phyloP scores from a whole-genome alignment of 2,797 vertebrate species.

The Siniperca undulata region DNA sequence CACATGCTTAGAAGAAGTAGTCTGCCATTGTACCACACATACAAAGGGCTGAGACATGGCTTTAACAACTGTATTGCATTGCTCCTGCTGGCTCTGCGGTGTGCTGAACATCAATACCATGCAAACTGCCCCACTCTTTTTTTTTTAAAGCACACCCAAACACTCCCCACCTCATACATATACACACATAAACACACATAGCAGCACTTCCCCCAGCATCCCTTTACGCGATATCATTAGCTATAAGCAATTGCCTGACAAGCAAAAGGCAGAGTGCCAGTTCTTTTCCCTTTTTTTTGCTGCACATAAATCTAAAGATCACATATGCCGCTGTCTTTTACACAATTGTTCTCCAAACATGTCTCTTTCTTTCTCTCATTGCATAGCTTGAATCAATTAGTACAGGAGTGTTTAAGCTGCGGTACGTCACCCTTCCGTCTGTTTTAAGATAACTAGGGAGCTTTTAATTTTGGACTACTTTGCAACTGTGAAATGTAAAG shows the following conservation, averaged over 20 bases:
- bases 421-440: conserved; percentile 62
- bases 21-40: conserved; percentile 33
- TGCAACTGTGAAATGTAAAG: conserved; percentile 64
- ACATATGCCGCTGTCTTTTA: conserved; percentile 80
- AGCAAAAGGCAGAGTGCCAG: conserved; percentile 68
- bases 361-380: conserved; percentile 32
- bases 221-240: conserved; percentile 78
- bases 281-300: conserved; percentile 30
- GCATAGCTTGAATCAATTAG: conserved; percentile 74
- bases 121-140: conserved; percentile 65
- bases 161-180: conserved; percentile 53
- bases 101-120: conserved; percentile 72
- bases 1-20: conserved; percentile 27
- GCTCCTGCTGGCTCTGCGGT: conserved; percentile 62
- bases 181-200: conserved; percentile 51
- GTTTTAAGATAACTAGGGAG: conserved; percentile 75
- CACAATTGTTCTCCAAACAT: conserved; percentile 68
- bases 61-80: conserved; percentile 50
- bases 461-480: conserved; percentile 73
- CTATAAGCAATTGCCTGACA: conserved; percentile 82
- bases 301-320: conserved; percentile 77
- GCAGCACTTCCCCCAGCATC: conserved; percentile 58
- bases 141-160: conserved; percentile 45
- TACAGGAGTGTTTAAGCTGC: conserved; percentile 53
- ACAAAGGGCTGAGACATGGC: conserved; percentile 66